Evolutionary conservation across 2,888 invertebrate species (phyloP), one percentile per base, ranked within the genome.

Genomic region (Cyclophora punctaria): DNA sequence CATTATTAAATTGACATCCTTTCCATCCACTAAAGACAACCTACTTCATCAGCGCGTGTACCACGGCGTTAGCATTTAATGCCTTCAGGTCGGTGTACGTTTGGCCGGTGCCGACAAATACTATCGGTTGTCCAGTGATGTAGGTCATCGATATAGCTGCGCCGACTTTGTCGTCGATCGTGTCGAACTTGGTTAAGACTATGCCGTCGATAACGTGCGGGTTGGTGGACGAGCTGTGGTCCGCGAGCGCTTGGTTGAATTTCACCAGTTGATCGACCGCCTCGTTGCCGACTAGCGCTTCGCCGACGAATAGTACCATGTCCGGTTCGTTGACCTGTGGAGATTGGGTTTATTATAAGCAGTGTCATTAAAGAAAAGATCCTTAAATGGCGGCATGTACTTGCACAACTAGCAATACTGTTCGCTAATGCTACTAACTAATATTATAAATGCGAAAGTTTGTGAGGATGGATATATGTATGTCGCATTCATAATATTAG

Each of bases 141-240:
- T 99, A 99, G 0, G 99, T 98, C 99, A 99, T 99, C 7, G 99
- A 99, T 66, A 99, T 98, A 20, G 99, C 99, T 44, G 99, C 99
- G 5, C 99, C 99, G 34, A 99, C 96, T 90, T 99, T 99, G 81
- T 99, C 99, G 79, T 99, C 99, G 68, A 99, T 99, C 0, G 99
- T 99, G 81, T 99, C 99, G 86, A 99, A 99, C 87, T 99, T 99
- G 4, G 99, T 99, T 46, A 99, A 91, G 6, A 99, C 98, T 65
- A 99, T 99, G 47, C 99, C 99, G 83, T 99, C 99, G 64, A 99
- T 98, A 45, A 97, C 92, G 73, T 97, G 97, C 0, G 98, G 97
- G 77, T 93, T 93, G 50, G 85, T 83, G 0, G 93, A 90, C 0
- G 93, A 91, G 49, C 92, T 92, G 85, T 96, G 95, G 83, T 99